These are phyloP conservation scores for Parasteatoda tepidariorum DNA, from an alignment of 1,140 invertebrate species.

Conservation along the genomic window DNA sequence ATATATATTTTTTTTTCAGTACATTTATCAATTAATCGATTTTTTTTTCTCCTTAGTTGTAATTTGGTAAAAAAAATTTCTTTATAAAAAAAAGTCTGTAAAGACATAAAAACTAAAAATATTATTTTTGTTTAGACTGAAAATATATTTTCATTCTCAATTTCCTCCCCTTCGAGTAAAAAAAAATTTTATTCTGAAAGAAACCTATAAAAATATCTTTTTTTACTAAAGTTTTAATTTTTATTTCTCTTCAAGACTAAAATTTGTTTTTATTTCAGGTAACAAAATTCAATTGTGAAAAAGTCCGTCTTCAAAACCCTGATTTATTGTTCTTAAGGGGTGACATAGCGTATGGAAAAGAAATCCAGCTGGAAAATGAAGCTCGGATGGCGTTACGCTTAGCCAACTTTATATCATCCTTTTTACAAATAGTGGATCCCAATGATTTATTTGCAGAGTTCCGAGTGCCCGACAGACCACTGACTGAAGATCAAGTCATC, in stretches of 20 bases:
- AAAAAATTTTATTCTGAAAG: no score
- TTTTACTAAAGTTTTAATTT: no score
- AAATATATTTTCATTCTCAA: no score
- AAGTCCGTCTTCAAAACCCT: constrained; percentile 68
- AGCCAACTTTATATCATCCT: constrained; percentile 78
- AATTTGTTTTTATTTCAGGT: constrained; percentile 11
- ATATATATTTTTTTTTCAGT: no score
- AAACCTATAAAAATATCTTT: background rate
- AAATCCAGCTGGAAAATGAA: constrained; percentile 92
- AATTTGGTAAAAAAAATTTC: no score
- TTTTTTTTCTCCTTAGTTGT: no score
- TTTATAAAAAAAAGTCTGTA: no score
- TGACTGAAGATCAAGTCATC: constrained; percentile 95
- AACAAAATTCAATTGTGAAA: constrained; percentile 61
- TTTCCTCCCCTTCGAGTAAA: no score
- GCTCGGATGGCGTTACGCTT: constrained; percentile 94
- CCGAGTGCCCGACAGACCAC: constrained; percentile 84
- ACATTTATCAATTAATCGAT: no score
- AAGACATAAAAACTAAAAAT: no score
- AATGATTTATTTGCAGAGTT: constrained; percentile 92
- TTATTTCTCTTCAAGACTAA: no score
- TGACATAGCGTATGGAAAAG: constrained; percentile 85
- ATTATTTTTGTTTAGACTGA: no score
- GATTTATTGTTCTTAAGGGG: constrained; percentile 82
- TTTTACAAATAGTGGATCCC: constrained; percentile 84